Evolutionary conservation across 2,113 vertebrate genomes (phyloP).

Genomic region (Hippocampus abdominalis): DNA sequence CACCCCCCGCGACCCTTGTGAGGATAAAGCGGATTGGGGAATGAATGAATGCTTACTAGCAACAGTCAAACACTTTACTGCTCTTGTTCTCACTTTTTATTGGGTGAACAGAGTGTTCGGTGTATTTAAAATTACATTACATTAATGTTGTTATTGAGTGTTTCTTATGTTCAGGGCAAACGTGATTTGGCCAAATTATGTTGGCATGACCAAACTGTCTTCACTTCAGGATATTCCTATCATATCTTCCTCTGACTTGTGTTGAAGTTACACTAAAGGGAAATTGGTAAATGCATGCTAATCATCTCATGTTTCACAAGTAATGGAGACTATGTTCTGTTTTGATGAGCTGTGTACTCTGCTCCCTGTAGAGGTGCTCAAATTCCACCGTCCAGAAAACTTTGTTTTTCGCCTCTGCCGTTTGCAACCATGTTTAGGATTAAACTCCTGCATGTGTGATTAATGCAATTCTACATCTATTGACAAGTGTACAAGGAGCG

Average conservation of each 20-base stretch:
- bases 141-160: constrained; percentile 35
- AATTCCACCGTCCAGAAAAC: constrained; percentile 30
- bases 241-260: background rate
- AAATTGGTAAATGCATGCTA: constrained; percentile 37
- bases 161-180: constrained; percentile 27
- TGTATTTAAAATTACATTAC: constrained; percentile 42
- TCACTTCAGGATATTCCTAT: background rate
- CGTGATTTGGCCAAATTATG: constrained; percentile 12
- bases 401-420: constrained; percentile 26
- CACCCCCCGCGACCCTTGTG: too few species aligned
- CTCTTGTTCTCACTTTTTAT: constrained; percentile 34
- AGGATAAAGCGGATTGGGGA: too few species aligned
- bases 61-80: constrained; percentile 46
- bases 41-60: constrained; percentile 44
- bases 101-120: constrained; percentile 37
- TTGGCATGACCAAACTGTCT: background rate
- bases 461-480: constrained; percentile 46
- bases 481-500: constrained; percentile 21
- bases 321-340: constrained; percentile 30
- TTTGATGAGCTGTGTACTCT: constrained; percentile 37
- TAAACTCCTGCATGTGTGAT: constrained; percentile 30
- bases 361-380: constrained; percentile 25
- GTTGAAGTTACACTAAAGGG: background rate
- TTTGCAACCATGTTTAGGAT: constrained; percentile 27
- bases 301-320: constrained; percentile 42